Conservation (phyloP, 1,140 invertebrate species). For the Dufourea novaeangliae region DNA sequence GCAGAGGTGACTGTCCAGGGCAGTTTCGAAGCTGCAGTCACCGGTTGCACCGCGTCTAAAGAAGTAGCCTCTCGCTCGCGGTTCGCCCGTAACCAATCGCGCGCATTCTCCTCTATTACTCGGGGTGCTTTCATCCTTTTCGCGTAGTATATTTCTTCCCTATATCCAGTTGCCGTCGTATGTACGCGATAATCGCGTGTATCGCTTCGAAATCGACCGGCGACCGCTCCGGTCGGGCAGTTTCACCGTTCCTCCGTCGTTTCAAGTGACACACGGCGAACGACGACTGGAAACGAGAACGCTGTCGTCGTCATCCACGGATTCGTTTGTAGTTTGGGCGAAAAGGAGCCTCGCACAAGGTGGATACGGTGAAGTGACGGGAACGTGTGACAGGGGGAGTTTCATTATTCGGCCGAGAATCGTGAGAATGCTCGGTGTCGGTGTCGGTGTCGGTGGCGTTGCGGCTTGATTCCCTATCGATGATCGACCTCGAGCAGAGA, state of each 20-base stretch:
- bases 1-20: conserved; percentile 76
- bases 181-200: not conserved
- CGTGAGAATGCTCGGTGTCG: not conserved
- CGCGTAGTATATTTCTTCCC: not conserved
- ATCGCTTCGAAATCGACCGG: not conserved
- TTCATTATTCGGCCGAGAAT: not conserved
- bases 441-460: not conserved
- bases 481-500: not conserved
- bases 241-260: too few relatives aligned
- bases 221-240: too few relatives aligned
- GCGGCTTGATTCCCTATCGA: not conserved
- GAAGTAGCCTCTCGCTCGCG: conserved; percentile 52
- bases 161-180: not conserved
- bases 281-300: too few relatives aligned
- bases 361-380: not conserved
- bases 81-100: not conserved
- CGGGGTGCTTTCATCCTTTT: not conserved
- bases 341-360: not conserved
- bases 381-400: not conserved
- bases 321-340: not conserved
- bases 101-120: not conserved
- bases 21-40: conserved; percentile 80
- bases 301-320: not conserved
- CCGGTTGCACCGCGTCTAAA: conserved; percentile 77
- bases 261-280: too few relatives aligned